These are phyloP conservation scores for Ennomos erosarius DNA, from an alignment of 2,888 invertebrate species.

Conservation along the genomic window DNA sequence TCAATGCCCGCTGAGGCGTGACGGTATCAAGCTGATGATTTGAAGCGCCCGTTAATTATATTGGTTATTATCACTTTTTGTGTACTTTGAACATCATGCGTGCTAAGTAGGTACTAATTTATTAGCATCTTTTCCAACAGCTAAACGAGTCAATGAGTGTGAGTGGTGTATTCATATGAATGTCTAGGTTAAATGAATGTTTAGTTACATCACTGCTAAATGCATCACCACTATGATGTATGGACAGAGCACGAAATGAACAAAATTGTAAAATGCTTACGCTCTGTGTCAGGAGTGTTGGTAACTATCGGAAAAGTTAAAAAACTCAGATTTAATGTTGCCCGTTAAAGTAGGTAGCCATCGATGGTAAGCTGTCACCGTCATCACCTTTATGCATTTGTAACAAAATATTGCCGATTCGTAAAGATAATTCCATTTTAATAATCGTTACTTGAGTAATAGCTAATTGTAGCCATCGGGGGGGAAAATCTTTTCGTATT, in stretches of 20 bases:
- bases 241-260: slow-evolving; percentile 80
- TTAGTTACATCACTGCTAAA: slow-evolving; percentile 18
- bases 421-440: no score
- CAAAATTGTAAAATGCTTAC: slow-evolving; percentile 86
- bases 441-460: no score
- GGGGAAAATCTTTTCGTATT: no score
- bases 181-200: slow-evolving; percentile 14
- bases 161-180: slow-evolving; percentile 6
- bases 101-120: not conserved
- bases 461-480: no score
- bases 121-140: slow-evolving; percentile 1
- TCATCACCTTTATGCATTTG: no score
- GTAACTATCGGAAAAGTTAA: slow-evolving; percentile 67
- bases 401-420: no score
- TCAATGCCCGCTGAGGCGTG: no score
- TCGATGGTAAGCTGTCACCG: no score
- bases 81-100: slow-evolving; percentile 7
- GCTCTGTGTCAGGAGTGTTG: slow-evolving; percentile 68
- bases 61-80: no score
- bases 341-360: no score
- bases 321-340: not conserved
- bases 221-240: slow-evolving; percentile 68
- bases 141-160: slow-evolving; percentile 3
- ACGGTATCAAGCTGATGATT: no score
- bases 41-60: no score